Percentiles rank a stretch among this genome's conserved stretches.
phyloP scores from a whole-genome alignment of 64 coral and sea anemone genomes.

The Pocillopora verrucosa region DNA sequence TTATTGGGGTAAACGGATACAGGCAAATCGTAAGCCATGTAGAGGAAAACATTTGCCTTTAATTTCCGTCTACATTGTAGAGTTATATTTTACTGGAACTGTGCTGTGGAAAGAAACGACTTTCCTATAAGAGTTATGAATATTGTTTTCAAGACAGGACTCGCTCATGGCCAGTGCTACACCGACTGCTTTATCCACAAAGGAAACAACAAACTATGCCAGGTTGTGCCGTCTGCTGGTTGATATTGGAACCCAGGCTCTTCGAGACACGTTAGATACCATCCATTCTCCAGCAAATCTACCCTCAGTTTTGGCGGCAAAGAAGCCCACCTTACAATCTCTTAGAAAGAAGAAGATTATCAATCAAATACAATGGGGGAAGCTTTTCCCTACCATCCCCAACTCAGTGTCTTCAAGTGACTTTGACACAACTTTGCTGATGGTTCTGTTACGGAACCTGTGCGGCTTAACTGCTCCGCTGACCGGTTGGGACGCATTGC shows the following conservation, averaged over 20 bases:
- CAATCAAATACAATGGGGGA: conserved; percentile 14
- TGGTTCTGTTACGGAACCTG: conserved; percentile 20
- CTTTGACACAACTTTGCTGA: conserved; percentile 35
- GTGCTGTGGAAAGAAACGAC: too few relatives aligned
- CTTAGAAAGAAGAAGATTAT: conserved; percentile 3
- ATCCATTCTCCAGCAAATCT: conserved; percentile 26
- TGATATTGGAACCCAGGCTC: neutral
- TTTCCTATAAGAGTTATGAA: too few relatives aligned
- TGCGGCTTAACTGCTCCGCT: conserved; percentile 12
- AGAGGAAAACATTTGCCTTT: too few relatives aligned
- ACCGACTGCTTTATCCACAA: too few relatives aligned
- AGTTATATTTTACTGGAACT: too few relatives aligned
- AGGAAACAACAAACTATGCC: too few relatives aligned
- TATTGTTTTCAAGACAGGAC: too few relatives aligned
- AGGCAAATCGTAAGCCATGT: too few relatives aligned
- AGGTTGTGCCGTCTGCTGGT: conserved; percentile 19
- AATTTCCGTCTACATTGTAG: too few relatives aligned
- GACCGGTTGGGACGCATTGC: conserved; percentile 17
- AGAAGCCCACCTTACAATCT: neutral
- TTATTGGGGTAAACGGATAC: too few relatives aligned
- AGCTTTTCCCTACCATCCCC: conserved; percentile 10
- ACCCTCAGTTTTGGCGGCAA: neutral
- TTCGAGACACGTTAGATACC: conserved; percentile 13
- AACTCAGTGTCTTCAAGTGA: neutral
- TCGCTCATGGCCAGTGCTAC: too few relatives aligned